phyloP scores from a whole-genome alignment of 2,113 vertebrate species.

The Oryzias javanicus region DNA sequence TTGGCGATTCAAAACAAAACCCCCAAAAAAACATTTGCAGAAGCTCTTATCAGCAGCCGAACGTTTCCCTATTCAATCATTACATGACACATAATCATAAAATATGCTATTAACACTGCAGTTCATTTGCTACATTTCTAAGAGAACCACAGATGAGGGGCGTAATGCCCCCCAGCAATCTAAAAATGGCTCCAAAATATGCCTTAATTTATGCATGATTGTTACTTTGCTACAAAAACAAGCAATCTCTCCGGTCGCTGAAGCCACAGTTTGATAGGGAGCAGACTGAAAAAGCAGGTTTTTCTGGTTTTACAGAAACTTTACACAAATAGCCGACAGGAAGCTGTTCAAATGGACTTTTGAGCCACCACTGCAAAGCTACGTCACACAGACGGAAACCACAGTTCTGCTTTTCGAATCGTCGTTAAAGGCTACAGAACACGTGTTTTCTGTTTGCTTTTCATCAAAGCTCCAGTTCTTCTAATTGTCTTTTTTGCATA shows the following conservation, averaged over 20 bases:
- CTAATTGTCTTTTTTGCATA: constrained; percentile 8
- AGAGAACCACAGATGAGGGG: constrained; percentile 31
- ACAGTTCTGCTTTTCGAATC: too few relatives aligned
- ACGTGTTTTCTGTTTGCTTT: constrained; percentile 23
- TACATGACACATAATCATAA: constrained; percentile 46
- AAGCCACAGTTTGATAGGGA: constrained; percentile 1
- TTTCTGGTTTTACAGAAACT: background rate
- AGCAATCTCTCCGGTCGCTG: constrained; percentile 15
- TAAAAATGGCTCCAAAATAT: constrained; percentile 48
- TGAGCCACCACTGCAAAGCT: too few relatives aligned
- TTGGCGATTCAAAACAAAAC: constrained; percentile 46
- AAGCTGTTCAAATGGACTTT: too few relatives aligned
- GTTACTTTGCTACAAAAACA: constrained; percentile 53
- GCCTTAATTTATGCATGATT: constrained; percentile 15
- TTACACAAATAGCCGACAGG: too few relatives aligned
- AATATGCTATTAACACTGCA: constrained; percentile 32
- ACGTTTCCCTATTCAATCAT: constrained; percentile 25
- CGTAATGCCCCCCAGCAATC: constrained; percentile 6
- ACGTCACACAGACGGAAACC: too few relatives aligned
- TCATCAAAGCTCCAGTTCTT: constrained; percentile 4
- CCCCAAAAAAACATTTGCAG: constrained; percentile 38
- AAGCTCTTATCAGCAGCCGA: constrained; percentile 43
- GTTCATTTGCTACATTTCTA: constrained; percentile 34
- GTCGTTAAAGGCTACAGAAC: background rate
- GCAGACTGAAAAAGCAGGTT: constrained; percentile 26